These are phyloP conservation scores for Amphipoea oculea DNA, from an alignment of 2,888 invertebrate species.

Conservation along the genomic window DNA sequence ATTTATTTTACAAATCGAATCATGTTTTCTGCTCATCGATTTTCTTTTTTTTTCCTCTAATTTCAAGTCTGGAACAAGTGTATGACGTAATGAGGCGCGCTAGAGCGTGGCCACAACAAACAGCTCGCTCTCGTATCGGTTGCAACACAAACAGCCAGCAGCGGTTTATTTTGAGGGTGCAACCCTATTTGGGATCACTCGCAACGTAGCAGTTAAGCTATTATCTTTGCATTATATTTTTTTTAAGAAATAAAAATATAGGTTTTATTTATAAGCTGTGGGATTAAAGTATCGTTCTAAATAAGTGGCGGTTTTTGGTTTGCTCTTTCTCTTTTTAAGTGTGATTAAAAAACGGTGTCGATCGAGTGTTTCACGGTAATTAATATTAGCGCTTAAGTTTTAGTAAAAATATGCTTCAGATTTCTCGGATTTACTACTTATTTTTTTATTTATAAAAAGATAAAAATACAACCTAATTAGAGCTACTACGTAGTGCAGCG, in stretches of 20 bases:
- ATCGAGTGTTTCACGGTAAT: conserved; percentile 14
- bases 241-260: conserved; percentile 59
- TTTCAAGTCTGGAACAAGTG: conserved; percentile 57
- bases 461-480: not conserved
- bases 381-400: not conserved
- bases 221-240: conserved; percentile 76
- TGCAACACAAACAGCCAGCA: conserved; percentile 79
- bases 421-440: not conserved
- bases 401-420: not conserved
- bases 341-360: conserved; percentile 18
- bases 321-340: not conserved
- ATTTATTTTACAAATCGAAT: conserved; percentile 44
- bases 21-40: conserved; percentile 30
- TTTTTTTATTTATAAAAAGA: not conserved
- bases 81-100: conserved; percentile 76
- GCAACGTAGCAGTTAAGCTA: conserved; percentile 75
- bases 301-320: conserved; percentile 9
- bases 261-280: conserved; percentile 26
- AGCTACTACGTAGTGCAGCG: not conserved
- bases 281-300: conserved; percentile 12
- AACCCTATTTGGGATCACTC: conserved; percentile 71
- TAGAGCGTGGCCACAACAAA: conserved; percentile 81
- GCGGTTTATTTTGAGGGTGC: conserved; percentile 72
- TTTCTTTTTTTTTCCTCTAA: conserved; percentile 24
- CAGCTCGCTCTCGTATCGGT: conserved; percentile 75